Percentiles rank a stretch among this genome's conserved stretches.
These are phyloP conservation scores for Euleptes europaea DNA, from an alignment of 2,113 vertebrate species.

Conservation along the genomic window DNA sequence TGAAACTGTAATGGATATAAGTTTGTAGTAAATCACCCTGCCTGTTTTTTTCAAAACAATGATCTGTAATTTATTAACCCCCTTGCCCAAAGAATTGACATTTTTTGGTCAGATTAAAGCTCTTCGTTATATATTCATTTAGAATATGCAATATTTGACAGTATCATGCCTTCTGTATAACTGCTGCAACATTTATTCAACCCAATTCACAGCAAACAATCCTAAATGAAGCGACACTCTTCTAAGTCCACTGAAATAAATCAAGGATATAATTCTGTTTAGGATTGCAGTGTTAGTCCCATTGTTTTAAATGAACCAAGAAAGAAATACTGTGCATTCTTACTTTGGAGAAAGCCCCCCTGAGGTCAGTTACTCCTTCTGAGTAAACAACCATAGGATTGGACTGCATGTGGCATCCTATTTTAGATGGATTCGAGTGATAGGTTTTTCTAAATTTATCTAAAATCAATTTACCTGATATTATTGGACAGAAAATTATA, in stretches of 20 bases:
- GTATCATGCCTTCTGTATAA: background rate
- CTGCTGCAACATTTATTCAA: constrained; percentile 25
- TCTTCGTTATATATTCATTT: constrained; percentile 20
- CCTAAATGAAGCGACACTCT: no score
- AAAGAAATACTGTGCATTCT: no score
- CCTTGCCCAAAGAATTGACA: background rate
- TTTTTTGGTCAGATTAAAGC: constrained; percentile 46
- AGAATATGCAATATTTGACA: constrained; percentile 13
- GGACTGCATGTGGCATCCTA: background rate
- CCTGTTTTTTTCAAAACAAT: constrained; percentile 8
- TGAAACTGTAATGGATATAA: constrained; percentile 57
- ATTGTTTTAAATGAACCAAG: no score
- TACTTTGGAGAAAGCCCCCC: background rate
- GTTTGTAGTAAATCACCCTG: constrained; percentile 55
- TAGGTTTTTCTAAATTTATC: constrained; percentile 29
- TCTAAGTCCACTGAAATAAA: no score
- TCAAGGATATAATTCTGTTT: no score
- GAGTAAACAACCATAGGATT: background rate
- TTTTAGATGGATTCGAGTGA: background rate
- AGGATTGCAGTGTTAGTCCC: no score
- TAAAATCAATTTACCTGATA: constrained; percentile 24
- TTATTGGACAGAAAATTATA: constrained; percentile 18
- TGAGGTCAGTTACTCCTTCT: background rate
- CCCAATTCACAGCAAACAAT: no score
- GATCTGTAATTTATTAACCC: constrained; percentile 64